Evolutionary conservation across 2,888 invertebrate genomes (phyloP), one percentile per base, ranked within the genome.

Genomic region (Abrostola tripartita): DNA sequence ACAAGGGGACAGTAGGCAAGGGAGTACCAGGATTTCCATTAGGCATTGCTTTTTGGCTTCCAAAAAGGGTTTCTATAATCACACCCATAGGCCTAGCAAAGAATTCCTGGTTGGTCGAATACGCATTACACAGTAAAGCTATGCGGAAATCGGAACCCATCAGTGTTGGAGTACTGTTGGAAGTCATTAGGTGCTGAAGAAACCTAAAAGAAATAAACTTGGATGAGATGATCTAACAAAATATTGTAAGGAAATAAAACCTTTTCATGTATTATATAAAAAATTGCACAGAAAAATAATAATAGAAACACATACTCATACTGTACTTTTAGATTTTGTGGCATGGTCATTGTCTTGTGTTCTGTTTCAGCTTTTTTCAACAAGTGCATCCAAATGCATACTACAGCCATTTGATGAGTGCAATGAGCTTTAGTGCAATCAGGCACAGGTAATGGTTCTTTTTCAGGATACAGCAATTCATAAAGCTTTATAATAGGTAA

Each of bases 321-420:
- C 85, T 98, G 98, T 65, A 96, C 96, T 91, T 97, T 97, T 9
- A 98, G 94, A 50, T 98, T 97, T 76, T 96, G 96, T 0, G 98
- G 98, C 86, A 98, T 96, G 0, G 97, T 97, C 84, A 98, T 96
- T 75, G 97, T 97, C 71, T 97, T 96, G 83, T 97, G 97, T 86
- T 98, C 98, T 2, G 97, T 95, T 87, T 98, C 98, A 0, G 99
- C 99, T 92, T 99, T 99, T 87, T 98, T 98, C 79, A 98, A 95
- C 67, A 99, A 95, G 92, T 99, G 99, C 88, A 99, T 98, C 99
- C 99, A 99, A 87, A 99, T 99, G 84, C 98, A 99, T 10, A 98
- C 98, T 71, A 98, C 97, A 0, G 99, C 98, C 97, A 99, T 98
- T 88, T 97, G 97, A 86, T 98, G 97, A 7, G 98, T 98, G 82